phyloP scores from a whole-genome alignment of 2,888 invertebrate species.

The Mesoligia furuncula region DNA sequence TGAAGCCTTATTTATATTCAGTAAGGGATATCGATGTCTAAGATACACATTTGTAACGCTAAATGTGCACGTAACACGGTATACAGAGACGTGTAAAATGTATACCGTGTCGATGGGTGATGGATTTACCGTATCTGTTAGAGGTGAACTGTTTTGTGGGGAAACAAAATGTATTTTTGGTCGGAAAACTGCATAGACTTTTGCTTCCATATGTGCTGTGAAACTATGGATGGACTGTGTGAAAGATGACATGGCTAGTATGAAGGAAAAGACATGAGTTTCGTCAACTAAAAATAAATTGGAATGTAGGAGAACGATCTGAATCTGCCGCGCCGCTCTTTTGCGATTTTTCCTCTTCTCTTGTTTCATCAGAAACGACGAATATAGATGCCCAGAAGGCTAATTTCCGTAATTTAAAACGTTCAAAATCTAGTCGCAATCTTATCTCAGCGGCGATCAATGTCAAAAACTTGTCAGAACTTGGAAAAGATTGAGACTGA shows the following conservation, averaged over 20 bases:
- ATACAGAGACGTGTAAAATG: conserved; percentile 11
- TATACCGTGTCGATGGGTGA: conserved; percentile 15
- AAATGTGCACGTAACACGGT: conserved; percentile 37
- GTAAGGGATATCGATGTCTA: conserved; percentile 27
- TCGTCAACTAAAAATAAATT: background rate
- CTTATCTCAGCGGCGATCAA: no score
- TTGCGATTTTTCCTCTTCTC: background rate
- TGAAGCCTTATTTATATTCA: conserved; percentile 59
- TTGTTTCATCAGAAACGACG: background rate
- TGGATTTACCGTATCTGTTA: conserved; percentile 11
- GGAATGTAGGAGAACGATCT: background rate
- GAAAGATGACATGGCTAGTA: background rate
- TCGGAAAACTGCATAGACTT: background rate
- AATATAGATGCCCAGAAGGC: background rate
- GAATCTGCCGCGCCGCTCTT: no score
- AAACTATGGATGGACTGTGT: background rate
- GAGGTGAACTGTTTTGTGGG: background rate
- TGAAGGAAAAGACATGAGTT: no score
- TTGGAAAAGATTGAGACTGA: no score
- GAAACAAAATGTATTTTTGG: background rate
- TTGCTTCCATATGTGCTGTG: background rate
- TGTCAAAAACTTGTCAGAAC: no score
- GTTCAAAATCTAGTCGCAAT: no score
- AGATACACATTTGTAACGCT: conserved; percentile 48
- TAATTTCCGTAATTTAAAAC: no score